phyloP scores from a whole-genome alignment of 2,888 invertebrate species.

The Bhutanitis thaidina region DNA sequence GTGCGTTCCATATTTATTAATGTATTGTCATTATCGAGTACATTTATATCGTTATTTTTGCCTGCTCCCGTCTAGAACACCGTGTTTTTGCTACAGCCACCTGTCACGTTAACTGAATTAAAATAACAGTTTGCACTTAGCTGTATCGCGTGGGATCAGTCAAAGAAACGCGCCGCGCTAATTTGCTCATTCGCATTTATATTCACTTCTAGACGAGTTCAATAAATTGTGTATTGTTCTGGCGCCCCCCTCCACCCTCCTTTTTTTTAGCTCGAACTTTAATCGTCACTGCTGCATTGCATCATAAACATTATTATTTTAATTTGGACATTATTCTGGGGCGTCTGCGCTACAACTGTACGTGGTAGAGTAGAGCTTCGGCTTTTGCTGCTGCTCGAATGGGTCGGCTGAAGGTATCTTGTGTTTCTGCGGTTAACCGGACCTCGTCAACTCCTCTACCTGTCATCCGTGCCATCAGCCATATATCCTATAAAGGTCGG shows the following conservation, averaged over 20 bases:
- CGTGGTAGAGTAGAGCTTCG: too few species aligned
- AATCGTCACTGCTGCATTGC: neutral
- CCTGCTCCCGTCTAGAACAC: conserved; percentile 10
- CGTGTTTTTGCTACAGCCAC: conserved; percentile 19
- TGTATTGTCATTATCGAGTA: conserved; percentile 18
- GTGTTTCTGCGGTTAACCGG: too few species aligned
- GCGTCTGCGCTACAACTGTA: too few species aligned
- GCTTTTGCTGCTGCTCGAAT: too few species aligned
- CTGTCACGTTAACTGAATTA: conserved; percentile 20
- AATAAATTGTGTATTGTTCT: neutral
- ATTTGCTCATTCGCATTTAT: conserved; percentile 14
- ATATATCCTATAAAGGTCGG: too few species aligned
- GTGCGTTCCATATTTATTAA: conserved; percentile 16
- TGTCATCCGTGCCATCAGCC: too few species aligned
- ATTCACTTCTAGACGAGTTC: neutral
- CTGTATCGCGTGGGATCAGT: conserved; percentile 14
- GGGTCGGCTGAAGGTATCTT: too few species aligned
- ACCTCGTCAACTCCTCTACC: too few species aligned
- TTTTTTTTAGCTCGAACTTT: neutral
- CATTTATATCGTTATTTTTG: conserved; percentile 17
- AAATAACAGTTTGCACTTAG: conserved; percentile 19
- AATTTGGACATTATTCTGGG: too few species aligned
- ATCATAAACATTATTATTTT: too few species aligned
- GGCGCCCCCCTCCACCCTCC: too few species aligned
- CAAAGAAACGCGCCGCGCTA: conserved; percentile 13